These are phyloP conservation scores for Podarcis lilfordi DNA, from an alignment of 2,797 vertebrate species.

Conservation along the genomic window DNA sequence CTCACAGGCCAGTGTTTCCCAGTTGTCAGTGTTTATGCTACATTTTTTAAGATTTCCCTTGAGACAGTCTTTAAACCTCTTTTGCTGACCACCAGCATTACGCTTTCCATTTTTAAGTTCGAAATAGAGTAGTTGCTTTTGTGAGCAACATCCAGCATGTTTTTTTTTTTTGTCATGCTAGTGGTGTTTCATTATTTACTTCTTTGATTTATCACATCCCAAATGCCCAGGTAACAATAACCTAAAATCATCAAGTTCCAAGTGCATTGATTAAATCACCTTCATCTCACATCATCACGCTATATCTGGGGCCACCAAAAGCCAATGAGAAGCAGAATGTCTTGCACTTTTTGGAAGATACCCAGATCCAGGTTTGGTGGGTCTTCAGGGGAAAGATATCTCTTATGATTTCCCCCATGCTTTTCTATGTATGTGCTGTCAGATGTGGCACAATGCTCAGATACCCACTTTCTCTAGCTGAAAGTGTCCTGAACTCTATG, in stretches of 20 bases:
- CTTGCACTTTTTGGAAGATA: neutral
- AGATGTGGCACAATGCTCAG: neutral
- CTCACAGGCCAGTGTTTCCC: too few species aligned
- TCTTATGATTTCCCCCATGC: too few species aligned
- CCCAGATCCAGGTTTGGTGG: neutral
- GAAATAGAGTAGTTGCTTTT: too few species aligned
- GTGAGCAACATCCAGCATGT: neutral
- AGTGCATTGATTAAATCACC: neutral
- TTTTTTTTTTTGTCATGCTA: neutral
- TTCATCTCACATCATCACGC: neutral
- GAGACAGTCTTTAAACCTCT: too few species aligned
- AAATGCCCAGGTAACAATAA: neutral
- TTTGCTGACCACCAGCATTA: too few species aligned
- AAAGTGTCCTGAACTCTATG: neutral
- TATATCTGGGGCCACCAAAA: neutral
- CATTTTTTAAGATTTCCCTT: too few species aligned
- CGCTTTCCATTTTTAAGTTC: too few species aligned
- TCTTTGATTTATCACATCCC: too few species aligned
- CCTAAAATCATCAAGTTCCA: neutral
- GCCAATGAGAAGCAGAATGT: neutral
- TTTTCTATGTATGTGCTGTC: neutral
- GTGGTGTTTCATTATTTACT: neutral
- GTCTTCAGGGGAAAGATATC: neutral
- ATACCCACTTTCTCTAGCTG: neutral
- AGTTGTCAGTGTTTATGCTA: too few species aligned